phyloP scores from a whole-genome alignment of 2,888 invertebrate genomes.

The Prosapia bicincta region DNA sequence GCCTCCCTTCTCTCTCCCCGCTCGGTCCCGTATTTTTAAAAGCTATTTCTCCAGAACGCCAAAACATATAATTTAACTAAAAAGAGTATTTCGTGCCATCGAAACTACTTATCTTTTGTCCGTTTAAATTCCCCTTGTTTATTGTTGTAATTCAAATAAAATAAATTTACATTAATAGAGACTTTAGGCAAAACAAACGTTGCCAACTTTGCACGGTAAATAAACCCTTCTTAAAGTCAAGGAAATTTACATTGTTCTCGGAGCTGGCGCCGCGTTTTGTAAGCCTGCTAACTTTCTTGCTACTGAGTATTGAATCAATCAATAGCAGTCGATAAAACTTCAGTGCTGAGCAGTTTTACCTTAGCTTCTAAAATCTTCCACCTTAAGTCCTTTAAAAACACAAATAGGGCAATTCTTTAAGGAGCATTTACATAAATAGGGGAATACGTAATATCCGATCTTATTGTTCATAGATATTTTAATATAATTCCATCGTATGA shows the following conservation, averaged over 20 bases:
- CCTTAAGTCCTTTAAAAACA: too few species aligned
- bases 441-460: too few species aligned
- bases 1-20: background rate
- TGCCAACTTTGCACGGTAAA: background rate
- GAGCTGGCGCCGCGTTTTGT: too few species aligned
- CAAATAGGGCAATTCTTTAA: too few species aligned
- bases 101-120: background rate
- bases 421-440: too few species aligned
- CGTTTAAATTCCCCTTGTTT: background rate
- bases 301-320: too few species aligned
- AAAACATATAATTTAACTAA: background rate
- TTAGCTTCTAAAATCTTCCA: too few species aligned
- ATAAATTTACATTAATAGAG: background rate
- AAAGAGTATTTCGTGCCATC: background rate
- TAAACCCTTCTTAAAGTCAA: background rate
- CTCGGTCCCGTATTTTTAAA: background rate
- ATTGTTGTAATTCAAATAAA: background rate
- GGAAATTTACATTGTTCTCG: background rate
- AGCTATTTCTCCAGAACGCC: background rate
- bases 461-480: too few species aligned
- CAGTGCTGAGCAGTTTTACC: too few species aligned
- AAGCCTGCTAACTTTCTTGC: too few species aligned
- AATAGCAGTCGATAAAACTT: too few species aligned
- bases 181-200: background rate
- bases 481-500: too few species aligned